Percentiles rank a stretch among this genome's conserved stretches.
These are phyloP conservation scores for Parambassis ranga DNA, from an alignment of 2,797 vertebrate species.

Conservation along the genomic window DNA sequence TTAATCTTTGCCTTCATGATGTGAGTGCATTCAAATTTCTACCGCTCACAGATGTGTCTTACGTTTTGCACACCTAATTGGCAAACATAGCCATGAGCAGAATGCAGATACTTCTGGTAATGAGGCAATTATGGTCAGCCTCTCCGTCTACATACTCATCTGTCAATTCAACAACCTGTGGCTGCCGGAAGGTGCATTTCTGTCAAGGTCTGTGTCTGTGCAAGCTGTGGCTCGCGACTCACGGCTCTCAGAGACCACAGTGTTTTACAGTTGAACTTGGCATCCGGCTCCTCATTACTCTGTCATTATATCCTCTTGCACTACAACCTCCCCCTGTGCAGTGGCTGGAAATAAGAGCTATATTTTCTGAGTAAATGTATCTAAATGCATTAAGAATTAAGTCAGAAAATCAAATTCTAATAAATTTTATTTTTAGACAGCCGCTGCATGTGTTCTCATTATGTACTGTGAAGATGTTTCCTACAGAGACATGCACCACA, in stretches of 20 bases:
- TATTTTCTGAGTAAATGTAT: background rate
- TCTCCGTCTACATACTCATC: slow-evolving; percentile 57
- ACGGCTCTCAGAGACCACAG: slow-evolving; percentile 24
- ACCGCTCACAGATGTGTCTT: slow-evolving; percentile 27
- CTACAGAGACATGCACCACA: no score
- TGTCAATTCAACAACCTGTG: slow-evolving; percentile 74
- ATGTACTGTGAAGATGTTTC: no score
- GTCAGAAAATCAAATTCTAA: no score
- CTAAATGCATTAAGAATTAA: background rate
- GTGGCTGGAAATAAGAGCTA: background rate
- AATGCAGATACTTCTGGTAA: slow-evolving; percentile 61
- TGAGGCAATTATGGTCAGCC: slow-evolving; percentile 62
- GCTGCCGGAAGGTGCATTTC: slow-evolving; percentile 48
- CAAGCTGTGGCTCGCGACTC: slow-evolving; percentile 13
- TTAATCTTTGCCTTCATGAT: slow-evolving; percentile 21
- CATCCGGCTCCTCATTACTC: slow-evolving; percentile 37
- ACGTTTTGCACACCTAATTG: slow-evolving; percentile 54
- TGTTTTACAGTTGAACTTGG: slow-evolving; percentile 39
- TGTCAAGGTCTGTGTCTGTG: slow-evolving; percentile 37
- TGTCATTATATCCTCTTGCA: background rate
- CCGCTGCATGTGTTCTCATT: no score
- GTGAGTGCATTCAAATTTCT: slow-evolving; percentile 41
- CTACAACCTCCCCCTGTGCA: background rate
- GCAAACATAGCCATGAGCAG: slow-evolving; percentile 55
- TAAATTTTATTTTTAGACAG: no score